These are phyloP conservation scores for Taeniopygia guttata DNA, from an alignment of 2,797 vertebrate species.

Conservation along the genomic window DNA sequence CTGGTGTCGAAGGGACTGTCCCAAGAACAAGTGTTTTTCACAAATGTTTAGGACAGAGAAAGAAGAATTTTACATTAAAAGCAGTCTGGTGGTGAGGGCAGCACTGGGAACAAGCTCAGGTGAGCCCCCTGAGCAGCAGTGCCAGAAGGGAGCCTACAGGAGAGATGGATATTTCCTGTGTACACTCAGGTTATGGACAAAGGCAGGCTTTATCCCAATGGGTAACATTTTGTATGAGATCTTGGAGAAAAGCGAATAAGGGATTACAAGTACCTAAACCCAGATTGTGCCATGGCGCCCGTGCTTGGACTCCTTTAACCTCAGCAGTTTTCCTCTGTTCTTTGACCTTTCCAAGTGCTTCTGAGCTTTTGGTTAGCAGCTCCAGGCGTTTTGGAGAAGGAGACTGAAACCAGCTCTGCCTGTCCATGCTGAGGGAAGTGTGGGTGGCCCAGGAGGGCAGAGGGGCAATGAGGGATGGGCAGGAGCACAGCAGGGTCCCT, in stretches of 20 bases:
- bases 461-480: neutral
- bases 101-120: neutral
- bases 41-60: neutral
- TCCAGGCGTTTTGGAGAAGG: neutral
- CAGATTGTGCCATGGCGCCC: neutral
- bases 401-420: fast-evolving
- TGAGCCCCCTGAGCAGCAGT: neutral
- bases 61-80: neutral
- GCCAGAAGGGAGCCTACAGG: neutral
- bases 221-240: neutral
- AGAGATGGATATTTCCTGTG: neutral
- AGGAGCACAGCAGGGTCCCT: neutral
- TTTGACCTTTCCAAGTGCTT: neutral
- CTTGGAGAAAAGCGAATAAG: neutral
- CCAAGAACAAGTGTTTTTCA: fast-evolving
- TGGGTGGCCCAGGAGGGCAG: fast-evolving
- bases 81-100: neutral
- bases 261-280: neutral
- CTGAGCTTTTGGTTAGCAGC: neutral
- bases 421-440: fast-evolving
- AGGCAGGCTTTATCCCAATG: neutral
- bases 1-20: neutral
- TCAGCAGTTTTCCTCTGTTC: neutral
- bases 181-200: neutral
- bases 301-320: neutral